Evolutionary conservation across 2,797 vertebrate species (phyloP), one percentile per base, ranked within the genome.

Genomic region (Danio kyathit): DNA sequence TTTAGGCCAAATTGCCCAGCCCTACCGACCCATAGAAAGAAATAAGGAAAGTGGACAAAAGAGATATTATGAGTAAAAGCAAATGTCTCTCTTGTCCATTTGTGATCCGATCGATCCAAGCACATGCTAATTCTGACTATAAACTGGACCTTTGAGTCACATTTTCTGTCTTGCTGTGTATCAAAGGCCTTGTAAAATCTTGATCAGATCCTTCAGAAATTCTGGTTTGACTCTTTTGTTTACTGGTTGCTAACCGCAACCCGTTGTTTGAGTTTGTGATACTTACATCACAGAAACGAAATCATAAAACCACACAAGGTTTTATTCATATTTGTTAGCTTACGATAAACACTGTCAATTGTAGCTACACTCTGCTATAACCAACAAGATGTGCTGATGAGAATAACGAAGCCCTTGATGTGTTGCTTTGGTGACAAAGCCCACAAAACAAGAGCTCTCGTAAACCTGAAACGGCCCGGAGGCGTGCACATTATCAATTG

Each of bases 171-270:
- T 65, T 44, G 65, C 76, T 66, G n/a, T 51, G 84, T 69, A 52
- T n/a, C n/a, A 66, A 61, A 43, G 70, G 48, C 64, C 52, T 54
- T n/a, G 64, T 60, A 74, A 51, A 54, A 48, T 72, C 67, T 57
- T 43, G 29, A 17, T 76, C 76, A 48, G 77, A 69, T 48, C 38
- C 70, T 82, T 82, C 70, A 46, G 60, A 79, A 48, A 48, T 73
- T 65, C 66, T 67, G 67, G 66, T 64, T 73, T 51, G 46, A 79
- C 66, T 73, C 46, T 29, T 84, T 54, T 88, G 86, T 87, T 89
- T 87, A 84, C 75, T 1, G 74, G 87, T 88, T 87, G 85, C 84
- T 89, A 87, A 73, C 81, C 84, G 79, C 79, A 84, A 81, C 65
- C 43, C 48, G 64, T 44, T 82, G 76, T 76, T 86, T 80, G 69